Conservation (phyloP, 2,888 invertebrate species). For the Psococerastis gibbosa region DNA sequence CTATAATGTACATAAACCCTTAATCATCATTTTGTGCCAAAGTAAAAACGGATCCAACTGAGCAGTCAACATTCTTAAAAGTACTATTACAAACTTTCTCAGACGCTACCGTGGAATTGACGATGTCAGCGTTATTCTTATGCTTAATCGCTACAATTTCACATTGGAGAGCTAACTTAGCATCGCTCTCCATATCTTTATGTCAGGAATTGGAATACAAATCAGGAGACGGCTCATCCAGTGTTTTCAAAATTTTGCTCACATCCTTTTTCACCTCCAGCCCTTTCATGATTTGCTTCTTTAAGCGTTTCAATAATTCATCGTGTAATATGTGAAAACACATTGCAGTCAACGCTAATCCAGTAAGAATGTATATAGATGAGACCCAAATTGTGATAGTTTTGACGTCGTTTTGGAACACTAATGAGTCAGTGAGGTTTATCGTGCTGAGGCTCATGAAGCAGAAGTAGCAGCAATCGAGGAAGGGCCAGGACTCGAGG, state of each 20-base stretch:
- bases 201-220: conserved; percentile 6
- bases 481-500: conserved; percentile 66
- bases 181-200: conserved; percentile 5
- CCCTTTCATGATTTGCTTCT: conserved; percentile 39
- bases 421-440: conserved; percentile 74
- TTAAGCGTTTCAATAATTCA: conserved; percentile 66
- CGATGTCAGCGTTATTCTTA: conserved; percentile 7
- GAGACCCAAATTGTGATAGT: conserved; percentile 69
- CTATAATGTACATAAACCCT: not conserved
- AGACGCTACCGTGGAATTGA: conserved; percentile 1
- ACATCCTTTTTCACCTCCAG: not conserved
- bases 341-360: conserved; percentile 76
- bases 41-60: conserved; percentile 8
- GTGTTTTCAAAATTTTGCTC: not conserved
- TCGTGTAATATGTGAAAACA: conserved; percentile 79
- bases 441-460: conserved; percentile 89
- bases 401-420: conserved; percentile 29
- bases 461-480: conserved; percentile 88
- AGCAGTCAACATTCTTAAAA: conserved; percentile 8
- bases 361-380: conserved; percentile 69
- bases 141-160: conserved; percentile 9
- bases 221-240: conserved; percentile 1
- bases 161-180: conserved; percentile 2
- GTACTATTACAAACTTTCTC: conserved; percentile 6
- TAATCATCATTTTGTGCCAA: conserved; percentile 4